Base-by-base conservation (phyloP, 1,140 invertebrate species). In the Drosophila watanabei region DNA sequence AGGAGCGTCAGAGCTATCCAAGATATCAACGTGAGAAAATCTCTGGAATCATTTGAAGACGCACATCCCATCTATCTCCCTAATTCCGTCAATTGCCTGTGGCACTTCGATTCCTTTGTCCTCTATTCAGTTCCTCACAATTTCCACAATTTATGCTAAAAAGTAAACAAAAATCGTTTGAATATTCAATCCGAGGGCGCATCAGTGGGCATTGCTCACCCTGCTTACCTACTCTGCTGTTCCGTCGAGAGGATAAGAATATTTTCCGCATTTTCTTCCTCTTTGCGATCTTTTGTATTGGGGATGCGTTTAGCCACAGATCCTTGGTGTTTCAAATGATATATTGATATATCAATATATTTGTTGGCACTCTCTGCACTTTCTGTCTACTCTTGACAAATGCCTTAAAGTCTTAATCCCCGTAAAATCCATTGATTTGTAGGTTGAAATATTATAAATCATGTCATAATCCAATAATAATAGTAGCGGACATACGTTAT, bases 41-140 rank as follows among this genome's bases (percentile, higher is more conserved):
- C 63, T 46, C 10, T 1, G 45, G 28, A 72, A 73, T 78, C 30
- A 52, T 52, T 52, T 52, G 10, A 32, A 32, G 24, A 45, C 11
- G 11, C 18, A 57, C 56, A 37, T 61, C 37, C 46, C 54, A 79
- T 57, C 46, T 58, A 79, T 82, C 68, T 79, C 61, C 65, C 79
- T 89, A 89, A 89, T 90, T 89, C 79, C 86, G 75, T 33, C 79
- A 81, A 89, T 89, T 89, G 81, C 85, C 79, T 69, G 75, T 61
- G 75, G 73, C 81, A 63, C 76, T 60, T 79, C 56, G 75, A 70
- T 66, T 66, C 33, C 61, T 65, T 80, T 82, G 76, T 88, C 65
- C 49, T 18, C 4, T 6, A 1, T 28, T 11, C 20, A 24, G 14
- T 56, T 71, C 18, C 13, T 61, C 32, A 35, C 59, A 72, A 43